Conservation (phyloP, 2,888 invertebrate genomes). For the Sarcophaga caerulescens region DNA sequence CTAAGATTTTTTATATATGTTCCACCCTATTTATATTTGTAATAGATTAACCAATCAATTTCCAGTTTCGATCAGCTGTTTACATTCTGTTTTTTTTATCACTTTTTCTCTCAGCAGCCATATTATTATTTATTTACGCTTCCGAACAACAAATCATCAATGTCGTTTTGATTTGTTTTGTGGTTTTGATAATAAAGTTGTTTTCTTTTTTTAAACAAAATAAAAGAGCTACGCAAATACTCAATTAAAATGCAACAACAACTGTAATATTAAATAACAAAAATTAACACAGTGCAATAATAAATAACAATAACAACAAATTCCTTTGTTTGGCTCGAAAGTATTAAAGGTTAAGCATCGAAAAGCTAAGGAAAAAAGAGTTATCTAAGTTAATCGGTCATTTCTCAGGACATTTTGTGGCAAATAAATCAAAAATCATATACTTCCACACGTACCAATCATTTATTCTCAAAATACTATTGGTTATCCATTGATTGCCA, state of each 20-base stretch:
- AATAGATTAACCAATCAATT: neutral
- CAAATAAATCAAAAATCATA: neutral
- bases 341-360: neutral
- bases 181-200: conserved; percentile 42
- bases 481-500: neutral
- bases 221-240: conserved; percentile 26
- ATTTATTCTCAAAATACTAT: neutral
- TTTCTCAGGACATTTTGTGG: neutral
- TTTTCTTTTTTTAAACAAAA: conserved; percentile 4
- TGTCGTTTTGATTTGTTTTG: conserved; percentile 6
- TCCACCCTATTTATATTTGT: neutral
- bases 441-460: neutral
- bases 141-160: conserved; percentile 6
- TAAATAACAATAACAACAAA: neutral
- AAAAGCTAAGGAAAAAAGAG: neutral
- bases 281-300: neutral
- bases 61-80: neutral
- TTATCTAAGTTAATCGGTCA: neutral
- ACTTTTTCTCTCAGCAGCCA: neutral
- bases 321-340: conserved; percentile 14
- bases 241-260: conserved; percentile 43
- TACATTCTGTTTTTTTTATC: neutral
- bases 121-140: neutral
- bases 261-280: neutral
- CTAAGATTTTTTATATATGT: neutral